Base-by-base conservation (phyloP, 2,888 invertebrate species). In the Drosophila gaucha region DNA sequence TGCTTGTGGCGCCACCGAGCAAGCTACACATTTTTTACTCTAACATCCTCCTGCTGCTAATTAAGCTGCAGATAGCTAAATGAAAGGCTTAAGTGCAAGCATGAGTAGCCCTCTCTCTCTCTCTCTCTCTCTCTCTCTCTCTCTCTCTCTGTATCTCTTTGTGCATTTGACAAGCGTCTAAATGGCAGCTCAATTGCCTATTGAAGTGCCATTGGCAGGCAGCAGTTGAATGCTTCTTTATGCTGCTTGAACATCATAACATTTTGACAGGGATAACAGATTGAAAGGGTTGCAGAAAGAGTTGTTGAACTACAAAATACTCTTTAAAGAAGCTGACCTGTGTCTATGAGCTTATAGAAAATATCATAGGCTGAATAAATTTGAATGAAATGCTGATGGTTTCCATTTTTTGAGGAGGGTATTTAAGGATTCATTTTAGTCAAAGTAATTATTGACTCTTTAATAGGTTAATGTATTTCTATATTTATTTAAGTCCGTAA, bases 101-200 rank as follows among this genome's bases (percentile, higher is more conserved):
- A 28, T 8, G n/a, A 1, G 2, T 8, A 8, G 9, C 6, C 8
- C n/a, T 39, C 38, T 4, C 36, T 2, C 1, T 16, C 35, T 4
- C 35, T 8, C 14, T 9, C 35, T 35, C 35, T 10, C 0, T n/a
- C 38, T 38, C 38, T 22, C 6, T 39, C 22, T n/a, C n/a, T 22
- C 2, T 8, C 0, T n/a, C 3, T 22, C 22, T 24, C 1, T 6
- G 1, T 30, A 12, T 4, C 66, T 65, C 70, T 67, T 68, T 52
- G 75, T 82, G 80, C 85, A 56, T 58, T 67, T 84, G 80, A 84
- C 85, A 84, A 67, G 63, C 56, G 20, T 55, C 52, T 35, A 62
- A 74, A 57, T 62, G 74, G 52, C 63, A 67, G 57, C 63, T 71
- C 71, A 59, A 71, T 67, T 54, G 67, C 59, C 67, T 63, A 78